Evolutionary conservation across 2,113 vertebrate species (phyloP), one percentile per base, ranked within the genome.

Genomic region (Recurvirostra avosetta): DNA sequence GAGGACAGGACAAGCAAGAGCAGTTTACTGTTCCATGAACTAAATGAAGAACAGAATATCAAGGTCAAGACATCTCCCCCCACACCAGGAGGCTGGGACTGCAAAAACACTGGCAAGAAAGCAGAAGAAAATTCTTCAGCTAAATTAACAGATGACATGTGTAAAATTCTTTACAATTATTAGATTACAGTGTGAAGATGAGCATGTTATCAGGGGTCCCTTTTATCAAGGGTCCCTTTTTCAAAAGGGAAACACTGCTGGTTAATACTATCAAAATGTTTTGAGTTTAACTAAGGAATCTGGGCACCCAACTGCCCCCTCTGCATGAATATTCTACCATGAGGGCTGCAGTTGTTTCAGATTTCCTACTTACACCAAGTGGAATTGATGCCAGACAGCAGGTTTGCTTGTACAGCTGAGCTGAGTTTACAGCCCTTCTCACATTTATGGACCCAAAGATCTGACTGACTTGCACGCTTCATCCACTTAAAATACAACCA

Each of bases 331-430:
- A 71, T 56, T 92, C 45, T 49, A 68, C 53, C 56, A 81, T 9
- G 26, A 91, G 50, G 15, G 30, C 25, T 89, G 43, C 86, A 92
- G 61, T 94, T 89, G 76, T 94, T 95, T 94, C 83, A 91, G 61
- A 94, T 94, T 96, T 96, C 86, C 70, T 85, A 61, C 40, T 86
- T 75, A 70, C 52, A 81, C 65, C 53, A 81, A 71, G 25, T 68
- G 52, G 83, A 96, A 96, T 67, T 71, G 88, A 78, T 94, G 82
- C 83, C 94, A 96, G 94, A 95, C 72, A 93, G 79, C 47, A 77
- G 56, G 68, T 84, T 92, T 96, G 96, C 88, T 96, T 95, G 67
- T 90, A 86, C 95, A 92, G 94, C 90, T 97, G 92, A 96, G 52
- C 76, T 83, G 79, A 91, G 63, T 96, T 96, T 95, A 91, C 61